Evolutionary conservation across 1,140 invertebrate genomes (phyloP), one percentile per base, ranked within the genome.

Genomic region (Ceratosolen solmsi): DNA sequence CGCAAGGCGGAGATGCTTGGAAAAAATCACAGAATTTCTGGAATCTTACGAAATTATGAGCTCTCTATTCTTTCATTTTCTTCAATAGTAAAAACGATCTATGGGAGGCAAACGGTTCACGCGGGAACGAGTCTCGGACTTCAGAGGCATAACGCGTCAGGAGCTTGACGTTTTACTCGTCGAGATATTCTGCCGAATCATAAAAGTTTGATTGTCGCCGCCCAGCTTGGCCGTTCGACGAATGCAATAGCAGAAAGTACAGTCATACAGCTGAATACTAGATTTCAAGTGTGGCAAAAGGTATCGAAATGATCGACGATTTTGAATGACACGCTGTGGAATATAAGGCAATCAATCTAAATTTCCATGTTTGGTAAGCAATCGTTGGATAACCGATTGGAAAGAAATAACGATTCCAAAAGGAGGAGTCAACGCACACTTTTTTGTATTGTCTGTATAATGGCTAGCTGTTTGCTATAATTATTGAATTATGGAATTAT

Each of bases 151-250:
- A 71, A 38, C 51, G 51, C 36, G 51, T 15, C 13, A 2, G 20
- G n/a, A 36, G 54, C 36, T 41, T 49, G 54, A 63, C 27, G 9
- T 72, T 73, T 80, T 27, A 54, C 70, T 54, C 15, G 33, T 30
- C 25, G 27, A 27, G 54, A 41, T 71, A 60, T 73, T 80, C 41
- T n/a, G 20, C 33, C n/a, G 33, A 76, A 76, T 76, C 80, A 76
- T 81, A 81, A 81, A 81, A 81, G 80, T 81, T 81, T 75, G 80
- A 81, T 76, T 81, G 36, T 33, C 25, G 30, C 73, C 27, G 72
- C 70, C 72, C 33, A n/a, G 46, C 20, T 38, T n/a, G 49, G 65
- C 65, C 80, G 63, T 76, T 70, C 63, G 46, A 65, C 63, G 58
- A 63, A 65, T 65, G 36, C 74, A 63, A 63, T 56, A 13, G 27